Evolutionary conservation across 2,888 invertebrate species (phyloP), one percentile per base, ranked within the genome.

Genomic region (Lycophotia porphyrea): DNA sequence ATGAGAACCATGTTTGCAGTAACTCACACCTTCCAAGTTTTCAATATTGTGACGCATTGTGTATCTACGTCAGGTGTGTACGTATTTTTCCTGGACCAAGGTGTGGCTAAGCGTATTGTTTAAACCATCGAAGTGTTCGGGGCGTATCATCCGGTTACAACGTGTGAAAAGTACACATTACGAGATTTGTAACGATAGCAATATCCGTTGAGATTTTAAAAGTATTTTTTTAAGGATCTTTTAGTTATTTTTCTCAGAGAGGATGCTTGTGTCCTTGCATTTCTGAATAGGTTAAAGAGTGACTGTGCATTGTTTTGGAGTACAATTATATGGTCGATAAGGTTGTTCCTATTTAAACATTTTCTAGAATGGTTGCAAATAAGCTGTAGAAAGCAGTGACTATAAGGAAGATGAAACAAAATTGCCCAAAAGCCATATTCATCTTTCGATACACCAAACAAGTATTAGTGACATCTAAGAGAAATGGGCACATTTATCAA

Each of bases 91-190:
- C 66, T 71, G 74, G 82, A 76, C 77, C 66, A 44, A 88, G 87
- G 88, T 84, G 87, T 82, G 86, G 68, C 73, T 52, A 52, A 31
- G 83, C 74, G 84, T 89, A 86, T 91, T 89, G 88, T 88, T 88
- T 87, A 86, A 74, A 63, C 66, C 55, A 64, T 81, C 49, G 42
- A 34, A 52, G 8, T 71, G 71, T 71, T 71, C 71, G 64, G 60
- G 64, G 67, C 68, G 72, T 85, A 73, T 61, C 71, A 65, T 82
- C 82, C 82, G 82, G 67, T 71, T 9, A 27, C 9, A 64, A 68
- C 85, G 82, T 82, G 82, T 73, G 82, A 82, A 85, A 64, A 36
- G 77, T 63, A 81, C 42, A 81, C 77, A 73, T 49, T 13, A 42
- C 34, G 47, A 58, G 52, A 60, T 70, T 63, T 84, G 61, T 52